A percentile compares a stretch with the other conserved stretches of the same genome.
phyloP scores from a whole-genome alignment of 2,888 invertebrate genomes.

The Conops quadrifasciatus region DNA sequence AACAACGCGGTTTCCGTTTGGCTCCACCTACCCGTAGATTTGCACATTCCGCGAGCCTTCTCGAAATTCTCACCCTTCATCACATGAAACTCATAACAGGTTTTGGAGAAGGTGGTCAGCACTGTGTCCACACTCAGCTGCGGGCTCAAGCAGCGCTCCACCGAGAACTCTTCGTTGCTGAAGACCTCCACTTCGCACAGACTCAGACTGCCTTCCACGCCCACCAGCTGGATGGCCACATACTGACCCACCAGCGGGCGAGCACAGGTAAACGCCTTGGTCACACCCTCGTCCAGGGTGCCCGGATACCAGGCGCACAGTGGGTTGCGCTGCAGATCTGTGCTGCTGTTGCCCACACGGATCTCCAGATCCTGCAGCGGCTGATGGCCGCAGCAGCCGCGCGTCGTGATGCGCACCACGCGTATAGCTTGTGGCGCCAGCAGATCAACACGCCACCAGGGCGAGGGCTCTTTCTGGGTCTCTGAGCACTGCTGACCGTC shows the following conservation, averaged over 20 bases:
- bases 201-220: constrained; percentile 88
- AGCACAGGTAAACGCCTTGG: constrained; percentile 89
- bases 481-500: constrained; percentile 90
- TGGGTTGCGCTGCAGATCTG: constrained; percentile 85
- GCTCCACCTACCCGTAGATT: constrained; percentile 73
- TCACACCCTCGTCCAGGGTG: constrained; percentile 90
- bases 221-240: constrained; percentile 88
- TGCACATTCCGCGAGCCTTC: constrained; percentile 80
- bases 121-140: constrained; percentile 82
- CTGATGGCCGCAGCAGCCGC: constrained; percentile 76
- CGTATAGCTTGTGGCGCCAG: constrained; percentile 84
- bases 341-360: constrained; percentile 89
- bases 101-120: constrained; percentile 82
- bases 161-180: constrained; percentile 89
- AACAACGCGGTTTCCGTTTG: too few relatives aligned
- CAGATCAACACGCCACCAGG: constrained; percentile 93
- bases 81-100: constrained; percentile 89
- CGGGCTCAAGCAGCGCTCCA: constrained; percentile 81
- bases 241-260: constrained; percentile 85
- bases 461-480: constrained; percentile 87
- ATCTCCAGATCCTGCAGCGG: constrained; percentile 89
- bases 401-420: constrained; percentile 85
- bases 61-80: constrained; percentile 84
- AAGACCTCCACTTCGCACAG: constrained; percentile 93
- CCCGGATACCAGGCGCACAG: constrained; percentile 94